Evolutionary conservation across 1,140 invertebrate genomes (phyloP).

Genomic region (Acromyrmex heyeri): DNA sequence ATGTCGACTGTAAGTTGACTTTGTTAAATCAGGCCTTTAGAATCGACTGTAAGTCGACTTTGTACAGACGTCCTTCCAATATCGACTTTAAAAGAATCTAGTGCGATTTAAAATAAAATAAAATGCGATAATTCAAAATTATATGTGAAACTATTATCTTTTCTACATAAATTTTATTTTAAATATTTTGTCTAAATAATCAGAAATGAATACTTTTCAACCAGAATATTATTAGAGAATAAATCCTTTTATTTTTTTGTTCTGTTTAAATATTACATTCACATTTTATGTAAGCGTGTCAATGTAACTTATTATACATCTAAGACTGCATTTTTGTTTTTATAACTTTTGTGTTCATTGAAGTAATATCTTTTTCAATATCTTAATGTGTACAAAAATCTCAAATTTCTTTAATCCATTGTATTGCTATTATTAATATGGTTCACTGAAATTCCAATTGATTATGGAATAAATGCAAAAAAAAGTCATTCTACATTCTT

Average conservation of each 20-base stretch:
- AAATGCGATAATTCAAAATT: not conserved
- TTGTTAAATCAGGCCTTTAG: too few relatives aligned
- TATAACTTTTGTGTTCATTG: slow-evolving; percentile 9
- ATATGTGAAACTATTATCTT: not conserved
- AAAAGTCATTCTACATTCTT: too few relatives aligned
- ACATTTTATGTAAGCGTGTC: not conserved
- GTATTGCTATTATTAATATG: not conserved
- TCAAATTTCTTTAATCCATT: not conserved
- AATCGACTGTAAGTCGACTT: too few relatives aligned
- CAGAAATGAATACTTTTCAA: not conserved
- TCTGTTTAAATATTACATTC: not conserved
- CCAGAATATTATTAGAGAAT: not conserved
- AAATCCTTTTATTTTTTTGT: slow-evolving; percentile 21
- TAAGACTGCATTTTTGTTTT: not conserved
- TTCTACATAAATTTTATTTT: slow-evolving; percentile 5
- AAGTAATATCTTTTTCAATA: not conserved
- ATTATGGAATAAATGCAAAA: not conserved
- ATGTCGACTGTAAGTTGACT: too few relatives aligned
- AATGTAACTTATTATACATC: not conserved
- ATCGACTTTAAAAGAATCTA: too few relatives aligned
- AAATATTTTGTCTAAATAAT: not conserved
- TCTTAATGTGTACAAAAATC: not conserved
- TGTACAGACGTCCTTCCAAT: too few relatives aligned
- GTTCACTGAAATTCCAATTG: not conserved
- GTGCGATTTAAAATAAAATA: not conserved